Percentiles rank a stretch among this genome's conserved stretches.
phyloP scores from a whole-genome alignment of 2,113 vertebrate genomes.

The Chionomys nivalis region DNA sequence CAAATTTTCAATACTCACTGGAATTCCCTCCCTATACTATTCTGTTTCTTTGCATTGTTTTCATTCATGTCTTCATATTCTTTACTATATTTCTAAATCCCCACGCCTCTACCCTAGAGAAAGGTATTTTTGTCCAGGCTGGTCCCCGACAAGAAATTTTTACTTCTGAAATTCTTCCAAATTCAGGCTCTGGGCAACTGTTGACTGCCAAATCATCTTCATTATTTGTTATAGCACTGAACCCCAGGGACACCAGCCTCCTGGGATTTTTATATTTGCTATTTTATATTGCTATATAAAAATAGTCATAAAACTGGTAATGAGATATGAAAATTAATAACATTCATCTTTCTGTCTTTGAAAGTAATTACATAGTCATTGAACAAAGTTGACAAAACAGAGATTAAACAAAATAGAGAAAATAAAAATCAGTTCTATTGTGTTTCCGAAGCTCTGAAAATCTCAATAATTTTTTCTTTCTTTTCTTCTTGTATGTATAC shows the following conservation, averaged over 20 bases:
- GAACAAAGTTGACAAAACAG: slow-evolving; percentile 45
- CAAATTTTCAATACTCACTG: no score
- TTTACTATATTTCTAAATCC: no score
- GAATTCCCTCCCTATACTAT: no score
- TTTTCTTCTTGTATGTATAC: background rate
- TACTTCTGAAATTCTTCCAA: background rate
- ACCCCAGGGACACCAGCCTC: background rate
- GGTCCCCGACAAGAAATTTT: background rate
- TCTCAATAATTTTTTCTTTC: background rate
- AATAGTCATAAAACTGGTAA: slow-evolving; percentile 48
- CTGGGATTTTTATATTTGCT: background rate
- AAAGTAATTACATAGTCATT: slow-evolving; percentile 57
- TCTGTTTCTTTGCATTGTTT: no score
- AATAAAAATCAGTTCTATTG: slow-evolving; percentile 50
- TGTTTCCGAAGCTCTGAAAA: slow-evolving; percentile 8
- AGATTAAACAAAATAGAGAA: slow-evolving; percentile 26
- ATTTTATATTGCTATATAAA: no score
- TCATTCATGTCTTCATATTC: no score
- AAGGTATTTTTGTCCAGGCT: no score
- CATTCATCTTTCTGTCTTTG: slow-evolving; percentile 48
- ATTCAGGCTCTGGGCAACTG: background rate
- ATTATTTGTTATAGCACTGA: slow-evolving; percentile 24
- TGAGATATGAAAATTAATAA: slow-evolving; percentile 59
- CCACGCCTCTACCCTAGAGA: no score
- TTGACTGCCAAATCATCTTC: background rate